Base-by-base conservation (phyloP, 2,797 vertebrate species). In the Platalea minor region DNA sequence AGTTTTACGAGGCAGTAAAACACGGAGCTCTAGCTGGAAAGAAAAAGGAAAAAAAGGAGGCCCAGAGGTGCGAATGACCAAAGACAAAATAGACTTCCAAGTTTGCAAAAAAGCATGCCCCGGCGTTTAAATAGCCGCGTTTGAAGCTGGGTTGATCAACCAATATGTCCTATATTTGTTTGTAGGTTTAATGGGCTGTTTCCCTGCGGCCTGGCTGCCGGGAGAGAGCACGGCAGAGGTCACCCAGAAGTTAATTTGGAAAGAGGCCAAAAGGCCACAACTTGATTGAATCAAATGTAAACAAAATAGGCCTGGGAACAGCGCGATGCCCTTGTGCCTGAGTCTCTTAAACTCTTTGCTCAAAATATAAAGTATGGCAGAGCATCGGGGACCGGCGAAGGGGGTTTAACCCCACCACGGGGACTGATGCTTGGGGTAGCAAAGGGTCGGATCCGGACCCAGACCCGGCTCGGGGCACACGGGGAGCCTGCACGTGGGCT, bases 231-330 rank as follows among this genome's bases (percentile, higher is more conserved):
- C 29, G 26, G 57, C 33, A 33, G 92, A 93, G 96, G 96, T 94
- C 89, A 89, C 78, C 65, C 92, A 96, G 87, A 81, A 95, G 93
- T 96, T 96, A 95, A 96, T 96, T 95, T 96, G 96, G 96, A 96
- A 81, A 69, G 87, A 86, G 94, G 93, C 96, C 96, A 97, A 95
- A 95, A 95, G 96, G 95, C 96, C 92, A 96, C 91, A 78, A 95
- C 85, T 95, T 94, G 93, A 96, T 91, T 91, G 95, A 94, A 94
- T 95, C 89, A 92, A 93, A 94, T 60, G 82, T 95, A 96, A 97
- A 96, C 95, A 91, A 79, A 89, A 89, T 80, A 41, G 65, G 89
- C 89, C 86, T 94, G 96, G 92, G 94, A 96, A 96, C 43, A 14
- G 93, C 12, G 5, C 37, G 3, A 23, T 84, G 88, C 69, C 67